These are phyloP conservation scores for Colletes collaris DNA, from an alignment of 2,888 invertebrate genomes.

Conservation along the genomic window DNA sequence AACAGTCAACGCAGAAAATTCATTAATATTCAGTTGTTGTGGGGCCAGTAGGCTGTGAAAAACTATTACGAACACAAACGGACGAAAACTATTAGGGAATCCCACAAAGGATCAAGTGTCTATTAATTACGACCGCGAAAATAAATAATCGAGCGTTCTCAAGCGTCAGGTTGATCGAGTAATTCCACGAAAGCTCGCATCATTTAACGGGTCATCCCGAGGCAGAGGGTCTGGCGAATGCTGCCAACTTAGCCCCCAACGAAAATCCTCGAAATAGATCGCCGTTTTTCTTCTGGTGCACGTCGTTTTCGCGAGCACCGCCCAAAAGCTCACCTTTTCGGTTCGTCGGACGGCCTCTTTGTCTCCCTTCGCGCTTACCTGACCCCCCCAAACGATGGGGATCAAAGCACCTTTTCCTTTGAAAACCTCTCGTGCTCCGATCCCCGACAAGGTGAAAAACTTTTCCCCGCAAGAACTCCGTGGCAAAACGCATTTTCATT, in stretches of 20 bases:
- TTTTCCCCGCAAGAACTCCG: neutral
- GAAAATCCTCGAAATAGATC: constrained; percentile 59
- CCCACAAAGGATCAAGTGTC: neutral
- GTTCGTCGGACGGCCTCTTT: constrained; percentile 16
- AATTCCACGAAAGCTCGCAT: constrained; percentile 49
- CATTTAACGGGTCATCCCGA: constrained; percentile 43
- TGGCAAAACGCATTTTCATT: neutral
- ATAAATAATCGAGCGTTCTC: constrained; percentile 35
- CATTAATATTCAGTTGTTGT: neutral
- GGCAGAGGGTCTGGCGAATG: constrained; percentile 19
- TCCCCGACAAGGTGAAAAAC: neutral
- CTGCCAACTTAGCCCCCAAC: constrained; percentile 46
- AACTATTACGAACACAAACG: neutral
- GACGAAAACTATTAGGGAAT: neutral
- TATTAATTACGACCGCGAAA: constrained; percentile 25
- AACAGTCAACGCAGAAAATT: neutral
- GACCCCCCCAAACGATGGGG: neutral
- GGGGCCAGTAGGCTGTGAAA: neutral
- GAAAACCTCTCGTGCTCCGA: neutral
- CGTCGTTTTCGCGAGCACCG: constrained; percentile 39
- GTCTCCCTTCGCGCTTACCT: constrained; percentile 34
- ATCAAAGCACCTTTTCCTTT: constrained; percentile 17
- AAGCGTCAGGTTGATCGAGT: constrained; percentile 45
- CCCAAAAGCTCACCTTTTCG: constrained; percentile 28
- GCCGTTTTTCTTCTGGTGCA: constrained; percentile 46